phyloP scores from a whole-genome alignment of 2,113 vertebrate species.

The Ursus arctos region DNA sequence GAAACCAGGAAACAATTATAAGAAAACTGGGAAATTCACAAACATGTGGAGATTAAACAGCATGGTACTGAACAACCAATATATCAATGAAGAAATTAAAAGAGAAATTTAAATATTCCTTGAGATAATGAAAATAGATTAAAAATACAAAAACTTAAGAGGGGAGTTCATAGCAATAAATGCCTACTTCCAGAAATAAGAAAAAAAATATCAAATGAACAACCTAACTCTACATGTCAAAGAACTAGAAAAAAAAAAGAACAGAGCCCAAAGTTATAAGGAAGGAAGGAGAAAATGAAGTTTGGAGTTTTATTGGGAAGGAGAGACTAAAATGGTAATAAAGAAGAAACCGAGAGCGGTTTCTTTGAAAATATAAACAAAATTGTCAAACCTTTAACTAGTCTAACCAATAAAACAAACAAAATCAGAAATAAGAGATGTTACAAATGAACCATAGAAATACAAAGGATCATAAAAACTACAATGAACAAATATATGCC shows the following conservation, averaged over 20 bases:
- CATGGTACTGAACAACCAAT: not conserved
- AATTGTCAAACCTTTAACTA: not conserved
- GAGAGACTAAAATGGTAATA: not conserved
- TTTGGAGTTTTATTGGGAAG: not conserved
- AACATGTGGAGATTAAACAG: not conserved
- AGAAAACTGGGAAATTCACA: not conserved
- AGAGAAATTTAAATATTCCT: not conserved
- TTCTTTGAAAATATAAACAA: not conserved
- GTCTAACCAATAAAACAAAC: not conserved
- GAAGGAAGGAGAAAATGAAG: too few relatives aligned
- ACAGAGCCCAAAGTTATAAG: too few relatives aligned
- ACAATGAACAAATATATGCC: not conserved
- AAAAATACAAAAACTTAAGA: not conserved
- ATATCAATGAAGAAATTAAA: not conserved
- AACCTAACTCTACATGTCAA: not conserved
- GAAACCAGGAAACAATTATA: not conserved
- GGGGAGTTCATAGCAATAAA: not conserved
- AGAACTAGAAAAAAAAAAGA: not conserved
- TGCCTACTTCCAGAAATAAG: not conserved
- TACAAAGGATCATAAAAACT: not conserved
- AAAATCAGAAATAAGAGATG: not conserved
- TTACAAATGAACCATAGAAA: not conserved
- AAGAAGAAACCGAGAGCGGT: not conserved
- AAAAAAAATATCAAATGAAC: not conserved
- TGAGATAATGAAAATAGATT: not conserved